Percentiles rank a stretch among this genome's conserved stretches.
phyloP scores from a whole-genome alignment of 2,113 vertebrate species.

The Excalfactoria chinensis region DNA sequence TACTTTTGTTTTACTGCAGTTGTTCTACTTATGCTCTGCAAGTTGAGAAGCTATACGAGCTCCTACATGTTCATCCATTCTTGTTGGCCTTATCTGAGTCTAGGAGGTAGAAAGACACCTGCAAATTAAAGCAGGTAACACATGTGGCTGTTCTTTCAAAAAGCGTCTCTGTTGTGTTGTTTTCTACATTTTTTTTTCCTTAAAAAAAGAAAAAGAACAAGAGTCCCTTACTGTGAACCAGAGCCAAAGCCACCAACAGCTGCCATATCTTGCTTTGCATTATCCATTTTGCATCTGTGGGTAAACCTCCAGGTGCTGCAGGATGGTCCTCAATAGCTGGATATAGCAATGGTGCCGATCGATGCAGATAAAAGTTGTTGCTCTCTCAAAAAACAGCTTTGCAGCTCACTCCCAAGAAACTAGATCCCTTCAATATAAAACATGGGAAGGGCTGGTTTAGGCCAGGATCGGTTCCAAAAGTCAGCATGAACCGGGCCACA shows the following conservation, averaged over 20 bases:
- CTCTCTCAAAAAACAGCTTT: not conserved
- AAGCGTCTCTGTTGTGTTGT: not conserved
- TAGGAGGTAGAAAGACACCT: not conserved
- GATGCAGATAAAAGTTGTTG: not conserved
- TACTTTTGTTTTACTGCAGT: not conserved
- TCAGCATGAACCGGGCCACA: not conserved
- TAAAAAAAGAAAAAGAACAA: not conserved
- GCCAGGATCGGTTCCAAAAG: not conserved
- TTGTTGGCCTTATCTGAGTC: not conserved
- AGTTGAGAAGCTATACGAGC: not conserved
- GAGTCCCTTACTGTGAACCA: not conserved
- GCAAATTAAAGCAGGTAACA: not conserved
- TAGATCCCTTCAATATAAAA: not conserved
- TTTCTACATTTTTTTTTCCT: not conserved
- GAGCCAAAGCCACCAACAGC: not conserved
- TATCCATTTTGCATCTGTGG: not conserved
- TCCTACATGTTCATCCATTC: not conserved
- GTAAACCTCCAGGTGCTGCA: not conserved
- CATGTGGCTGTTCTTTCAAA: not conserved
- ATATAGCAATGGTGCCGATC: not conserved
- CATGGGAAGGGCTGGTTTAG: fast-evolving
- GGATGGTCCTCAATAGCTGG: not conserved
- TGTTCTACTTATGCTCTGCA: not conserved
- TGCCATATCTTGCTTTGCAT: not conserved
- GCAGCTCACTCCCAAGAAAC: not conserved